Percentiles rank a stretch among this genome's conserved stretches.
Conservation (phyloP, 1,140 invertebrate species). For the Archegozetes longisetosus region DNA sequence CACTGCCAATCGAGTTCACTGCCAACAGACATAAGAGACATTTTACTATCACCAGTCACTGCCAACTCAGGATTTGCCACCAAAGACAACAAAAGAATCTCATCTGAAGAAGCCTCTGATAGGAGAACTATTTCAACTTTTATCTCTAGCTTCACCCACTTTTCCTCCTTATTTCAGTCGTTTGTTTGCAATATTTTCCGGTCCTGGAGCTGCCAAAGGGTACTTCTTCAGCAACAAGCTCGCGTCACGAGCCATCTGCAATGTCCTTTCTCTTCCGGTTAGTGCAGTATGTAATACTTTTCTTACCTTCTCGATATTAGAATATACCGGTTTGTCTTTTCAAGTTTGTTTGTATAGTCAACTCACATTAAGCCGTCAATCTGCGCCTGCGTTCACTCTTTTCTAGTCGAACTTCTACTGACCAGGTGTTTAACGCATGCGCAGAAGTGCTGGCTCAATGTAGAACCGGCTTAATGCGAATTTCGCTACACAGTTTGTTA, state of each 20-base stretch:
- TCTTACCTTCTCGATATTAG: background rate
- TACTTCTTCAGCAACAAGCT: slow-evolving; percentile 3
- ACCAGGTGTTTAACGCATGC: too few species aligned
- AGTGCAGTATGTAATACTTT: slow-evolving; percentile 16
- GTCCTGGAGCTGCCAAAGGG: slow-evolving; percentile 11
- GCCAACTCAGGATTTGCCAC: background rate
- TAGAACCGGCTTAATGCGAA: too few species aligned
- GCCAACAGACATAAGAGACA: background rate
- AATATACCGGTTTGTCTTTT: background rate
- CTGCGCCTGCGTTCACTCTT: background rate
- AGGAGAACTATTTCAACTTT: too few species aligned
- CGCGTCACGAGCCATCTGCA: slow-evolving; percentile 15
- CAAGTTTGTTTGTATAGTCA: background rate
- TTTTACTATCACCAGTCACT: background rate
- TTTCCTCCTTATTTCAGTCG: background rate
- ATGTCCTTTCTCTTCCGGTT: slow-evolving; percentile 19
- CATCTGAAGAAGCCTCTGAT: too few species aligned
- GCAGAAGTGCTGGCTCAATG: too few species aligned
- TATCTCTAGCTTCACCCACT: too few species aligned
- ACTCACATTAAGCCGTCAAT: background rate
- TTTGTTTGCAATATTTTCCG: background rate
- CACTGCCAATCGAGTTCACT: background rate
- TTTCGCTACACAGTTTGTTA: too few species aligned
- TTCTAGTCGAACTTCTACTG: background rate
- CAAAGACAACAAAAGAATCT: background rate